A percentile compares a stretch with the other conserved stretches of the same genome.
phyloP scores from a whole-genome alignment of 2,888 invertebrate species.

The Mythimna ferrago region DNA sequence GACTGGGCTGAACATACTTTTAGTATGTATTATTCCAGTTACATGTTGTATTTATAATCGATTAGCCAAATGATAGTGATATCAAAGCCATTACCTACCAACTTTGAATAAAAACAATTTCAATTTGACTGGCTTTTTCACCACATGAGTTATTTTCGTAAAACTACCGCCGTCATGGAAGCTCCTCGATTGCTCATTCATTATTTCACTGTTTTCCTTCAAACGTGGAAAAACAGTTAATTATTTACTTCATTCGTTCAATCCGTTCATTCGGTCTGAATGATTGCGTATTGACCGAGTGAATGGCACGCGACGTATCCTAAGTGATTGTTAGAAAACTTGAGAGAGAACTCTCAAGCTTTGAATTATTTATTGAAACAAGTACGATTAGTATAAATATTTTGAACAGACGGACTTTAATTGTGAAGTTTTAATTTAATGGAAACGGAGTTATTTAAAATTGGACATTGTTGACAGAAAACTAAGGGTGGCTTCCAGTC shows the following conservation, averaged over 20 bases:
- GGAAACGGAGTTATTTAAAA: not conserved
- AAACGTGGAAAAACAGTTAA: not conserved
- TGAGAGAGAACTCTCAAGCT: not conserved
- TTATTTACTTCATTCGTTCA: constrained; percentile 32
- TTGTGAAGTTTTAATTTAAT: constrained; percentile 13
- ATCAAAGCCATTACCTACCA: not conserved
- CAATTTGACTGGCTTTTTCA: not conserved
- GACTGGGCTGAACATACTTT: no score
- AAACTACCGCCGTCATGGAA: not conserved
- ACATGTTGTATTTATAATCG: no score
- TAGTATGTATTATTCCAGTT: no score
- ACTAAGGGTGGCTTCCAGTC: no score
- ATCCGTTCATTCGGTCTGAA: constrained; percentile 31
- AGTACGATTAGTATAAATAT: not conserved
- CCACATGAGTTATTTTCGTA: not conserved
- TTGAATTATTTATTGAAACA: constrained; percentile 32
- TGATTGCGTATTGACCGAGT: constrained; percentile 45
- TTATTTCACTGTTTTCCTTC: constrained; percentile 5
- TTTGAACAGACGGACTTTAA: not conserved
- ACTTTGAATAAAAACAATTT: not conserved
- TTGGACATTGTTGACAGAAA: not conserved
- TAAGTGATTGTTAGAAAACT: constrained; percentile 31
- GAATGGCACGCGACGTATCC: constrained; percentile 43
- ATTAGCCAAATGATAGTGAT: no score
- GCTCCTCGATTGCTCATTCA: not conserved